A percentile compares a stretch with the other conserved stretches of the same genome.
These are phyloP conservation scores for Drosophila bifasciata DNA, from an alignment of 1,140 invertebrate species.

Conservation along the genomic window DNA sequence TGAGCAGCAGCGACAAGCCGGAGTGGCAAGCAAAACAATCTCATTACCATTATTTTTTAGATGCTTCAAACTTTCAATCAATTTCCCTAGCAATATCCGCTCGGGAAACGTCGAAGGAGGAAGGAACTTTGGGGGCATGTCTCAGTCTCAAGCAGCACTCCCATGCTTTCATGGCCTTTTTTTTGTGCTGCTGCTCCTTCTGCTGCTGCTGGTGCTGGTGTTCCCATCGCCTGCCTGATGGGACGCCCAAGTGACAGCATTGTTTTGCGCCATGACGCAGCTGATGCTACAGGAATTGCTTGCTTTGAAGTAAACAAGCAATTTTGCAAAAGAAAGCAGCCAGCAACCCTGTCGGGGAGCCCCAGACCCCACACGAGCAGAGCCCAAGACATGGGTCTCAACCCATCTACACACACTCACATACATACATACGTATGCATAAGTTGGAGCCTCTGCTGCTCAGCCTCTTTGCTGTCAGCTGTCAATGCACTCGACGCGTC, in stretches of 20 bases:
- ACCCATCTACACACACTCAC: slow-evolving; percentile 14
- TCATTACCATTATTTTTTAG: slow-evolving; percentile 76
- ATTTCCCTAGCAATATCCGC: slow-evolving; percentile 76
- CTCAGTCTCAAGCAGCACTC: slow-evolving; percentile 57
- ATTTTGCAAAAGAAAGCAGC: slow-evolving; percentile 65
- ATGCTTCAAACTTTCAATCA: slow-evolving; percentile 77
- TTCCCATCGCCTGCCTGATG: slow-evolving; percentile 40
- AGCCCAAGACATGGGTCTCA: background rate
- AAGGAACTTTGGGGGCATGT: too few relatives aligned
- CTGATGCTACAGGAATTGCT: slow-evolving; percentile 77
- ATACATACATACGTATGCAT: slow-evolving; percentile 51
- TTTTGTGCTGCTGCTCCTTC: background rate
- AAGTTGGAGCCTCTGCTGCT: slow-evolving; percentile 41
- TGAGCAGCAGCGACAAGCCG: slow-evolving; percentile 24
- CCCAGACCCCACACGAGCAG: slow-evolving; percentile 1
- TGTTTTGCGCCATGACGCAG: slow-evolving; percentile 72
- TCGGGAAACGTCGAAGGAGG: slow-evolving; percentile 48
- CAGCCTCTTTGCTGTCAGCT: slow-evolving; percentile 74
- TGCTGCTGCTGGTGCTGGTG: slow-evolving; percentile 17
- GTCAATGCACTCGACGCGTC: slow-evolving; percentile 72
- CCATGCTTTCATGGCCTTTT: slow-evolving; percentile 35
- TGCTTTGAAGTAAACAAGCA: slow-evolving; percentile 81
- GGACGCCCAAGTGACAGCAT: slow-evolving; percentile 71
- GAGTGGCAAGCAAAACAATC: slow-evolving; percentile 58
- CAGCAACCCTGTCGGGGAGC: slow-evolving; percentile 7